Percentiles rank a stretch among this genome's conserved stretches.
These are phyloP conservation scores for Meloidogyne chitwoodi DNA, from an alignment of 1,140 invertebrate genomes.

Conservation along the genomic window DNA sequence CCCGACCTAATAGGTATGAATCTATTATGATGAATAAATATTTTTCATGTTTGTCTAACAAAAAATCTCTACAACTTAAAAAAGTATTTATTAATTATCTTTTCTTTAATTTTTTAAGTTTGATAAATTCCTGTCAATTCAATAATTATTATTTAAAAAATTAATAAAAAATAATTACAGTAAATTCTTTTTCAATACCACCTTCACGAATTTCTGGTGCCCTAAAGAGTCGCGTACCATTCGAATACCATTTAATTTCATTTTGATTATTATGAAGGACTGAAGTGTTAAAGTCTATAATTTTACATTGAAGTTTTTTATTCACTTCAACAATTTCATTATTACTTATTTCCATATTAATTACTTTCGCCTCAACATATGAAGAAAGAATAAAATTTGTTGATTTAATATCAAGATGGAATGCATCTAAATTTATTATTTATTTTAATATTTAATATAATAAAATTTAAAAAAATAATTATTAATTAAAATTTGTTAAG, in stretches of 20 bases:
- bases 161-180: background rate
- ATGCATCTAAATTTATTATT: background rate
- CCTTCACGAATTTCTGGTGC: background rate
- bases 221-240: background rate
- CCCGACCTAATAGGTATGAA: too few relatives aligned
- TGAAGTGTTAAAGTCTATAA: background rate
- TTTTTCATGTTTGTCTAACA: too few relatives aligned
- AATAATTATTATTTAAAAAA: too few relatives aligned
- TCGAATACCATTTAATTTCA: background rate
- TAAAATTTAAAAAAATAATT: too few relatives aligned
- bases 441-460: background rate
- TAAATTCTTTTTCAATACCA: background rate
- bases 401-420: background rate
- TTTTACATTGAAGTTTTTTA: background rate
- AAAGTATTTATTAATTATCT: too few relatives aligned
- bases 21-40: too few relatives aligned
- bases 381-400: background rate
- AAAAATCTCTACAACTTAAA: too few relatives aligned
- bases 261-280: background rate
- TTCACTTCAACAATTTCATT: background rate
- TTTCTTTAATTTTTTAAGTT: too few relatives aligned
- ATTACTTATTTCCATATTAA: too few relatives aligned
- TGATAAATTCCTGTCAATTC: too few relatives aligned
- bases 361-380: too few relatives aligned
- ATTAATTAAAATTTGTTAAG: too few relatives aligned